phyloP scores from a whole-genome alignment of 2,888 invertebrate genomes.

The Syritta pipiens region DNA sequence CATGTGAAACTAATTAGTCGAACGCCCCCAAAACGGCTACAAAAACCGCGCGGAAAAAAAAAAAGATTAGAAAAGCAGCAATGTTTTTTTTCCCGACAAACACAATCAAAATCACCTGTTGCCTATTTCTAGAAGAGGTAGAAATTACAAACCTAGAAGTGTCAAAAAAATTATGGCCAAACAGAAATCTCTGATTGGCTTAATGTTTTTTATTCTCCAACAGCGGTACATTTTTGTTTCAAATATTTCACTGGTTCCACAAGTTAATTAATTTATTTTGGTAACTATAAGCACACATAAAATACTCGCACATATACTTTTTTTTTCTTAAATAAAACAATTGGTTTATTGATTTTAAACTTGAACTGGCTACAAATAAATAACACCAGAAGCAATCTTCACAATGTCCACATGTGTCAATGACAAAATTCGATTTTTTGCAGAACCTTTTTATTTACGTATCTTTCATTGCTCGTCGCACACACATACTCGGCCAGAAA shows the following conservation, averaged over 20 bases:
- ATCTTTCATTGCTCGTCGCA: constrained; percentile 18
- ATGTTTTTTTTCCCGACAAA: constrained; percentile 35
- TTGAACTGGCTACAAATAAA: constrained; percentile 23
- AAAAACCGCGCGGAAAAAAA: no score
- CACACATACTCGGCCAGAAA: constrained; percentile 35
- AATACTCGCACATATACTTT: no score
- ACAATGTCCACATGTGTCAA: constrained; percentile 22
- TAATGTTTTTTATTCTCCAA: no score
- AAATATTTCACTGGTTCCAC: no score
- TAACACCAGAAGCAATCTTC: not conserved
- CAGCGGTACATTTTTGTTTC: no score
- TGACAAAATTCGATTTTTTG: constrained; percentile 35
- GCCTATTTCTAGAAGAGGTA: no score
- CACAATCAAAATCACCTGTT: no score
- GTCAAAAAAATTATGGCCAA: constrained; percentile 32
- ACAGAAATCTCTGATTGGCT: no score
- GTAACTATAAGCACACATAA: no score
- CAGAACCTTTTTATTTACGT: constrained; percentile 20
- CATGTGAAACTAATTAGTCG: constrained; percentile 50
- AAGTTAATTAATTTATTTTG: no score
- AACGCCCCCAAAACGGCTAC: constrained; percentile 44
- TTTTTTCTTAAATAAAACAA: not conserved
- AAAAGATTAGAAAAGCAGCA: no score
- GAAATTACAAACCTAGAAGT: constrained; percentile 62
- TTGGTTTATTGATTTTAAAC: constrained; percentile 14